These are phyloP conservation scores for Antheraea mylitta DNA, from an alignment of 1,140 invertebrate genomes.

Conservation along the genomic window DNA sequence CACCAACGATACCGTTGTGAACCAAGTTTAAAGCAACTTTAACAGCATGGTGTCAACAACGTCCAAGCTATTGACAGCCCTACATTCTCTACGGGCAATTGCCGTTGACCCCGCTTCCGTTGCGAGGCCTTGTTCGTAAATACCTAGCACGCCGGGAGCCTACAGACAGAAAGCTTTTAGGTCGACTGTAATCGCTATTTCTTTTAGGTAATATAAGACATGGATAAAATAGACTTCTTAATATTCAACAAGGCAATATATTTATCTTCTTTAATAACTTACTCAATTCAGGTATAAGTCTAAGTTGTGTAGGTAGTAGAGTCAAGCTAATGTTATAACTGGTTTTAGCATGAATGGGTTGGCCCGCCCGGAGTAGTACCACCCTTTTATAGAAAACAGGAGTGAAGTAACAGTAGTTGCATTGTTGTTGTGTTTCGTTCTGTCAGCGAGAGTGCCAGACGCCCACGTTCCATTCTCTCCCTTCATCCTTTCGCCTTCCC, in stretches of 20 bases:
- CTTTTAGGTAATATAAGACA: background rate
- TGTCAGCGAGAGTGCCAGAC: too few relatives aligned
- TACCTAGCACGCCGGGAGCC: background rate
- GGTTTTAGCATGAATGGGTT: too few relatives aligned
- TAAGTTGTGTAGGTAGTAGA: too few relatives aligned
- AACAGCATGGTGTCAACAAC: background rate
- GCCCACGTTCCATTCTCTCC: too few relatives aligned
- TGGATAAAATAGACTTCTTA: background rate
- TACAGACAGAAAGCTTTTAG: slow-evolving; percentile 9
- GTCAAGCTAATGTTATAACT: too few relatives aligned
- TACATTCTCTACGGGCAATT: slow-evolving; percentile 10
- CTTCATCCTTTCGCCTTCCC: too few relatives aligned
- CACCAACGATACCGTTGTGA: background rate
- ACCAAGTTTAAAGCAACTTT: background rate
- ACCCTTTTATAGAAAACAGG: too few relatives aligned
- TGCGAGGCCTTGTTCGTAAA: slow-evolving; percentile 11
- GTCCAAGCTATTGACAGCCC: slow-evolving; percentile 13
- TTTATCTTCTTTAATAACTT: too few relatives aligned
- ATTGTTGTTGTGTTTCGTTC: too few relatives aligned
- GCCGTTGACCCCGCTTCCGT: slow-evolving; percentile 19
- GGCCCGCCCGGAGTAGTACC: too few relatives aligned
- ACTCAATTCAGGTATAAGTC: too few relatives aligned
- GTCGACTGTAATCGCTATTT: background rate
- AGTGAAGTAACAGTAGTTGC: too few relatives aligned
- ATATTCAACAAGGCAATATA: background rate